Base-by-base conservation (phyloP, 1,140 invertebrate genomes). In the Drosophila sulfurigaster region DNA sequence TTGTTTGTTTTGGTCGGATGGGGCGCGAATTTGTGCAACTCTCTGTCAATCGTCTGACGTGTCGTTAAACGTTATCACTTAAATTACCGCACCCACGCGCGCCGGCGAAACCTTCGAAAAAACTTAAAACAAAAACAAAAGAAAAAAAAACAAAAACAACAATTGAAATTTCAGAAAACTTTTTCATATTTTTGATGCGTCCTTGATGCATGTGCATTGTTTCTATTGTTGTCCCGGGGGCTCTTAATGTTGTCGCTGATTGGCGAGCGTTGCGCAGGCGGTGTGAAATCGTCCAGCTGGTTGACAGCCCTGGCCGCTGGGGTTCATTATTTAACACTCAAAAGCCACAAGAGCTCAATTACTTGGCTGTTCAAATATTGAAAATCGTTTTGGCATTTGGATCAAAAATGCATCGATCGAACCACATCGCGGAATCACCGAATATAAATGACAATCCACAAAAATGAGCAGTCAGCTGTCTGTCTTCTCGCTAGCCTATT, bases 381-480 rank as follows among this genome's bases (percentile, higher is more conserved):
- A 68, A 60, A 60, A 35, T 68, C 48, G 35, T 46, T 67, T 54
- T 25, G 20, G 54, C 46, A 52, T 46, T 63, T 60, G 35, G 13
- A 59, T 68, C 38, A 68, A 60, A 74, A 60, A 74, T 73, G 15
- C 64, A 73, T 72, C 70, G 46, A 59, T 58, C 56, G 46, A 45
- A 28, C 7, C 32, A 15, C 49, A 4, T 5, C 25, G 20, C 20
- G 20, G 3, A 25, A 25, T 25, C 20, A 25, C 20, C 20, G 3
- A 25, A 25, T 25, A 25, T 25, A 58, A 73, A 43, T 16, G 10
- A 28, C 45, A 41, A 48, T 54, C 20, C 43, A 43, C 15, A 52
- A 35, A 43, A 35, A 11, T n/a, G 15, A 32, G 30, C 43, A 25
- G 5, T 3, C 35, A 74, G 65, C 58, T 75, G 72, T 51, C 25